Evolutionary conservation across 2,888 invertebrate genomes (phyloP).

Genomic region (Trissolcus japonicus): DNA sequence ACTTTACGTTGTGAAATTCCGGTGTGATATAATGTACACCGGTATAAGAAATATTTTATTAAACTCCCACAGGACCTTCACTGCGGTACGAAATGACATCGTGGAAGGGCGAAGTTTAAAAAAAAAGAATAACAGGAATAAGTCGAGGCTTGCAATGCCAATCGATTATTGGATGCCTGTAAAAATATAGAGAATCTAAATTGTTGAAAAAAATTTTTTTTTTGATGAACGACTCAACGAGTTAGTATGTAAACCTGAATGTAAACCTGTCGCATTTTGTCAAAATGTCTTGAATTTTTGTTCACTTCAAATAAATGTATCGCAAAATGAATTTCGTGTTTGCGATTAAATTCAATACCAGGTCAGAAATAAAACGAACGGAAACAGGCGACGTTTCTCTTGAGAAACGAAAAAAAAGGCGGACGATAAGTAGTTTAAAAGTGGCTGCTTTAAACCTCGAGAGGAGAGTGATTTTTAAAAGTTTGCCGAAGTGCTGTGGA

Average conservation of each 20-base stretch:
- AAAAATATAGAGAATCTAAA: too few species aligned
- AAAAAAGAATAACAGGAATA: conserved; percentile 56
- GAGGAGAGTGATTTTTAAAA: conserved; percentile 46
- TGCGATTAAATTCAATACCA: background rate
- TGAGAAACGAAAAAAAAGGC: conserved; percentile 43
- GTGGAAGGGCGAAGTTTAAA: conserved; percentile 42
- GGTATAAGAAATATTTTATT: conserved; percentile 75
- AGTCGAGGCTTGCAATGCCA: conserved; percentile 60
- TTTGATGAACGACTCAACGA: too few species aligned
- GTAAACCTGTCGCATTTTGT: background rate
- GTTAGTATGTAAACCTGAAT: too few species aligned
- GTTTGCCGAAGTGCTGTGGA: conserved; percentile 23
- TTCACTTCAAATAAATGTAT: background rate
- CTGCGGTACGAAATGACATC: conserved; percentile 58
- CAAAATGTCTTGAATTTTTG: background rate
- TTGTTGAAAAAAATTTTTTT: too few species aligned
- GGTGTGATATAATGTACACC: conserved; percentile 67
- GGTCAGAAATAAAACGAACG: conserved; percentile 16
- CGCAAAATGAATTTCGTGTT: background rate
- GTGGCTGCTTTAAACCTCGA: conserved; percentile 44
- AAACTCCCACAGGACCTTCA: conserved; percentile 68
- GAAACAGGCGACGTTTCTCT: conserved; percentile 16
- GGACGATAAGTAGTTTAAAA: conserved; percentile 49
- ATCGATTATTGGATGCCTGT: conserved; percentile 70
- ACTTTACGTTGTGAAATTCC: conserved; percentile 48